Base-by-base conservation (phyloP, 2,888 invertebrate genomes). In the Chesias legatella region DNA sequence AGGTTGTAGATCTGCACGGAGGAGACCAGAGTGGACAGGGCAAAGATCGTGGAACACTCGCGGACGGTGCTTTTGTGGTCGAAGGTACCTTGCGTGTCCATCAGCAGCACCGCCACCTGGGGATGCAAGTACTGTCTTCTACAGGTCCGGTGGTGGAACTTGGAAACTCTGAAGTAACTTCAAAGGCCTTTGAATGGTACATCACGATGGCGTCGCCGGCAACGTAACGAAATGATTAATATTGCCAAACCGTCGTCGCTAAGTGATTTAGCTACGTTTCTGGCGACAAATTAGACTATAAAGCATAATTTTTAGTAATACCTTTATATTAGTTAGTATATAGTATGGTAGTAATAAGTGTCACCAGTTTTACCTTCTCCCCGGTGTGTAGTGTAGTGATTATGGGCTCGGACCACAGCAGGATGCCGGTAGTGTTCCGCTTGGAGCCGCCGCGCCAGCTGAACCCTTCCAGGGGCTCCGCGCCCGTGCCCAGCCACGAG, bases 21-120 rank as follows among this genome's bases (percentile, higher is more conserved):
- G 48, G 96, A 95, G 47, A 97, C 84, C 95, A 98, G 96, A 17
- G 97, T 97, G 75, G 96, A 97, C 20, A 98, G 45, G 0, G 53
- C 55, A 13, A 56, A 56, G 8, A 56, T 45, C 2, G 53, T 97
- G 17, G 97, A 97, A 83, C 96, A 96, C 78, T 98, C 97, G 51
- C 94, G 92, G n/a, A 98, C 96, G 1, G 97, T 97, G 53, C 96
- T 95, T 76, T 95, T 94, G 72, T 94, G 96, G 80, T 98, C 98
- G 86, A 98, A 98, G 23, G 96, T 94, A 45, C 97, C 94, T 83
- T 97, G 97, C n/a, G 97, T 97, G 75, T 97, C 90, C 52, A 97
- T 91, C 63, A 97, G 78, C 52, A 97, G 89, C 13, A 97, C 91
- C 37, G 94, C 95, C 32, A 95, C 90, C 91, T 91, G 70, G 33